These are phyloP conservation scores for Coranthus polyacanthus DNA, from an alignment of 2,797 vertebrate species.

Conservation along the genomic window DNA sequence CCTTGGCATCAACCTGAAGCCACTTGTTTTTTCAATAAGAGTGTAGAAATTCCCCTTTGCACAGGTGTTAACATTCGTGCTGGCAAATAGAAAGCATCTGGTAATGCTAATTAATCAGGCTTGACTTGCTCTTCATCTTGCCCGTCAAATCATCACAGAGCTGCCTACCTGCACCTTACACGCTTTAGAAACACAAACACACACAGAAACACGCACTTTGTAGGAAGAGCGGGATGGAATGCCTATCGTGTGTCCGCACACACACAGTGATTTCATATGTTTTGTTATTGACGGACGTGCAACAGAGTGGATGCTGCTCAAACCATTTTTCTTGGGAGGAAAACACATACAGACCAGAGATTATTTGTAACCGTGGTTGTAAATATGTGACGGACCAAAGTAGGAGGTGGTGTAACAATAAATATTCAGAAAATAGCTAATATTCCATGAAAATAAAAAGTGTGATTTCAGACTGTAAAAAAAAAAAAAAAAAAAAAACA, in stretches of 20 bases:
- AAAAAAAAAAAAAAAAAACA: slow-evolving; percentile 20
- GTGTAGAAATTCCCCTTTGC: background rate
- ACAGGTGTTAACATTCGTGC: background rate
- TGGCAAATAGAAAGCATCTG: slow-evolving; percentile 1
- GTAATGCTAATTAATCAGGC: background rate
- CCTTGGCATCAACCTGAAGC: slow-evolving; percentile 7
- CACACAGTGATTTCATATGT: slow-evolving; percentile 23
- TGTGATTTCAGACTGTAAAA: slow-evolving; percentile 17
- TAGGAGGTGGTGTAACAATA: slow-evolving; percentile 14
- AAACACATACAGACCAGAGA: slow-evolving; percentile 20
- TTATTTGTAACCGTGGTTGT: slow-evolving; percentile 53
- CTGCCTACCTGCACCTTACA: slow-evolving; percentile 80
- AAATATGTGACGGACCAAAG: slow-evolving; percentile 67
- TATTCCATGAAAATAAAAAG: slow-evolving; percentile 5
- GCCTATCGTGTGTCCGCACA: slow-evolving; percentile 43
- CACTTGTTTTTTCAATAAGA: slow-evolving; percentile 2
- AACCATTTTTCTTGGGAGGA: slow-evolving; percentile 10
- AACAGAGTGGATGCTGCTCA: background rate
- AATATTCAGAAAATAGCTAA: slow-evolving; percentile 24
- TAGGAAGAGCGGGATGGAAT: slow-evolving; percentile 24
- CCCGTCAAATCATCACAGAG: slow-evolving; percentile 81
- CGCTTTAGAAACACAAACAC: slow-evolving; percentile 51
- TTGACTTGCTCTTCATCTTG: slow-evolving; percentile 53
- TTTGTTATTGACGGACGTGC: slow-evolving; percentile 33
- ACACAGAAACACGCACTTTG: slow-evolving; percentile 53